These are phyloP conservation scores for Ectemnius cavifrons DNA, from an alignment of 2,888 invertebrate genomes.

Conservation along the genomic window DNA sequence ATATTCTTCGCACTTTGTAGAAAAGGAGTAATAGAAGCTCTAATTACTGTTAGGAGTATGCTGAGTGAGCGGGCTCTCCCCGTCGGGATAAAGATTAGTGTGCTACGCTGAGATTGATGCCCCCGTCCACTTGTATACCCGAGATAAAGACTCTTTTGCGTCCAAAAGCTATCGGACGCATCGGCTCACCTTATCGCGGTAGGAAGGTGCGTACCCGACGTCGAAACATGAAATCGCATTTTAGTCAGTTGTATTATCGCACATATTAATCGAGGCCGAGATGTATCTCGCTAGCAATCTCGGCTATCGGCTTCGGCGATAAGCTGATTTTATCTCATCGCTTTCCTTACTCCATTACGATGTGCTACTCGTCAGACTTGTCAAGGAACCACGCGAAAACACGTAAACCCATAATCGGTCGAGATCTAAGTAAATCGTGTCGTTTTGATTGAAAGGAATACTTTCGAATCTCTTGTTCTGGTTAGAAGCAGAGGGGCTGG, in stretches of 20 bases:
- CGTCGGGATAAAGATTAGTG: not conserved
- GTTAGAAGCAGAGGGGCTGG: no score
- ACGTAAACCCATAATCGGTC: no score
- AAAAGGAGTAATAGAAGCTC: not conserved
- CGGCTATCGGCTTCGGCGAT: not conserved
- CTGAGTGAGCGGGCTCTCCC: not conserved
- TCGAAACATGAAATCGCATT: not conserved
- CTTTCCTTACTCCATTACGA: conserved; percentile 2
- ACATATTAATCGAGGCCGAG: not conserved
- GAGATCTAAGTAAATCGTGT: no score
- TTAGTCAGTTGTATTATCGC: not conserved
- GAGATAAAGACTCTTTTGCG: no score
- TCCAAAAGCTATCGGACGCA: no score
- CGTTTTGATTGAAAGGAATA: no score
- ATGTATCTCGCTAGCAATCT: not conserved
- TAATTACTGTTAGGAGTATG: not conserved
- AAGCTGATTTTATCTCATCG: not conserved
- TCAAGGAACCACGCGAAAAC: no score
- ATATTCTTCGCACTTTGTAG: no score
- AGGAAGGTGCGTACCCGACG: not conserved
- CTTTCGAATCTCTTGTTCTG: no score
- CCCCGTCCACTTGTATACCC: no score
- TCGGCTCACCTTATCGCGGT: not conserved
- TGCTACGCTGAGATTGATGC: not conserved
- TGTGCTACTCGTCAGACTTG: no score